A percentile compares a stretch with the other conserved stretches of the same genome.
Conservation (phyloP, 2,888 invertebrate species). For the Lamellibrachia columna region DNA sequence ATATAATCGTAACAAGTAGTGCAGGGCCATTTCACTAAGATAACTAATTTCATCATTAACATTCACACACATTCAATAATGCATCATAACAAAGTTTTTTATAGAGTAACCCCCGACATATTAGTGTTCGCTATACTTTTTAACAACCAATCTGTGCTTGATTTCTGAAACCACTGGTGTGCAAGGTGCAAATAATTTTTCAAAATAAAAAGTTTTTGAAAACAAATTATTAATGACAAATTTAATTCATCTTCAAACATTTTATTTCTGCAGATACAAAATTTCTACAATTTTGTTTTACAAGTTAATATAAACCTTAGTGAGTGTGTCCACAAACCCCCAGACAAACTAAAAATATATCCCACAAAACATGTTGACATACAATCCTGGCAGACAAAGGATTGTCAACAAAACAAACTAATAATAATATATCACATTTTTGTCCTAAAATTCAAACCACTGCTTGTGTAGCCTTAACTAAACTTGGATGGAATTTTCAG, state of each 20-base stretch:
- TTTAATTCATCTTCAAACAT: not conserved
- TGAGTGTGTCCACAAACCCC: not conserved
- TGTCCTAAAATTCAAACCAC: not conserved
- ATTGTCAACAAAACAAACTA: not conserved
- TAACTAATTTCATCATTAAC: not conserved
- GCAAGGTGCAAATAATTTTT: not conserved
- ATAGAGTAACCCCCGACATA: not conserved
- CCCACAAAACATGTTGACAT: not conserved
- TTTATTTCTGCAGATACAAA: not conserved
- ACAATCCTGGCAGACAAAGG: not conserved
- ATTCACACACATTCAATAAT: not conserved
- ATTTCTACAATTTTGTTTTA: not conserved
- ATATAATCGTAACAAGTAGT: not conserved
- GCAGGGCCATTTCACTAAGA: not conserved
- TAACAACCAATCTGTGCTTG: not conserved
- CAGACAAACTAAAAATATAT: not conserved
- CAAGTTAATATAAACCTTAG: not conserved
- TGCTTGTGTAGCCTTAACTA: not conserved
- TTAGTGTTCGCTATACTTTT: too few species aligned
- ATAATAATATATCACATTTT: not conserved
- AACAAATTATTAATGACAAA: not conserved
- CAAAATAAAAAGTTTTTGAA: not conserved
- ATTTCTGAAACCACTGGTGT: not conserved
- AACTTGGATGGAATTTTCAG: not conserved
- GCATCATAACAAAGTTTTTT: not conserved